Conservation (phyloP, 2,797 vertebrate genomes). For the Todus mexicanus region DNA sequence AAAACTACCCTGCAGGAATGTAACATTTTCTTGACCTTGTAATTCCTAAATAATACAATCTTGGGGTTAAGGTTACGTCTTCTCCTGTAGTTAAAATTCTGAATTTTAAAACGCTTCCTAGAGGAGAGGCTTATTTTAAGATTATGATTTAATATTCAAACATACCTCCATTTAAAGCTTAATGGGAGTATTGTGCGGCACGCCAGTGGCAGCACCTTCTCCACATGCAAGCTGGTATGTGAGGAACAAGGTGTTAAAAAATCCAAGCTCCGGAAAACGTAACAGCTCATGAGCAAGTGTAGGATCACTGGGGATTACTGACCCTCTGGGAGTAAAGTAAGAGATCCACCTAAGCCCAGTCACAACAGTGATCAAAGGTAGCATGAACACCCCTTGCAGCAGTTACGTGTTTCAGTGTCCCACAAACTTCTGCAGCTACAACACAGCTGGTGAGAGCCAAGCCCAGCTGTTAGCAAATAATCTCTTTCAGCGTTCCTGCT, state of each 20-base stretch:
- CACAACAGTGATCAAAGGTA: neutral
- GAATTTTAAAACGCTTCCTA: slow-evolving; percentile 5
- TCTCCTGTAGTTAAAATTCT: neutral
- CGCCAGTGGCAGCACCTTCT: neutral
- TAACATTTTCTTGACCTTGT: slow-evolving; percentile 67
- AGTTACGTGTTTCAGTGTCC: neutral
- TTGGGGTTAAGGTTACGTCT: neutral
- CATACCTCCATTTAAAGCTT: neutral
- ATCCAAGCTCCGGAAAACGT: neutral
- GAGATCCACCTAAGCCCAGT: neutral
- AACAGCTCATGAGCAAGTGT: neutral
- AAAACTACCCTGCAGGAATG: slow-evolving; percentile 62
- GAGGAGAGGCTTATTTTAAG: neutral
- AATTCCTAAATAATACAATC: slow-evolving; percentile 52
- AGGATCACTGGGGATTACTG: neutral
- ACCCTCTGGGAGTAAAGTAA: neutral
- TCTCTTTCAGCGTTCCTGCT: neutral
- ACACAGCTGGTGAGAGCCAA: neutral
- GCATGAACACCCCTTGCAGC: neutral
- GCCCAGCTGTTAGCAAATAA: neutral
- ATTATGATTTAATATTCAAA: neutral
- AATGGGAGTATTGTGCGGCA: neutral
- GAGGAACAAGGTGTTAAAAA: neutral
- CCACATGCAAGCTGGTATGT: accelerated
- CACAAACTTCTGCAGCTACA: neutral